Percentiles rank a stretch among this genome's conserved stretches.
phyloP scores from a whole-genome alignment of 2,888 invertebrate species.

The Tricholauxania praeusta region DNA sequence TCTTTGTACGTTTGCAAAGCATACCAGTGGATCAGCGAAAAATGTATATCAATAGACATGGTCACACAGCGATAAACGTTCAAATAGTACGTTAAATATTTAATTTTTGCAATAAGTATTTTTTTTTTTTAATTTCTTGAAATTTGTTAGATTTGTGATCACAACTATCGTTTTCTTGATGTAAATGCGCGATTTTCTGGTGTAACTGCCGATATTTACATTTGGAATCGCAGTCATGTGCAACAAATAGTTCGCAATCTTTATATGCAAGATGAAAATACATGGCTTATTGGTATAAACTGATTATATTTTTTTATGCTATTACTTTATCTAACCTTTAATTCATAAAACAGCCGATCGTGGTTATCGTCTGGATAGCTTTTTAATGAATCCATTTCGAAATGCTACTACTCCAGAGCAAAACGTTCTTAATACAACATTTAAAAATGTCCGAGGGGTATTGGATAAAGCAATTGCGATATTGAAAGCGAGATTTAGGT shows the following conservation, averaged over 20 bases:
- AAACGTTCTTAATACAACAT: slow-evolving; percentile 27
- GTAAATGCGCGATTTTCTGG: slow-evolving; percentile 42
- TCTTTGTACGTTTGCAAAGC: slow-evolving; percentile 30
- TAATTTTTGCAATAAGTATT: background rate
- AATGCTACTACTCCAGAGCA: slow-evolving; percentile 31
- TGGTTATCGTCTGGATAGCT: slow-evolving; percentile 38
- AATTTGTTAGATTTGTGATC: slow-evolving; percentile 42
- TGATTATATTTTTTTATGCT: background rate
- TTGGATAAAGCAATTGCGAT: slow-evolving; percentile 35
- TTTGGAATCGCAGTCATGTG: slow-evolving; percentile 44
- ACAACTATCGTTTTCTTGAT: slow-evolving; percentile 41
- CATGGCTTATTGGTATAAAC: slow-evolving; percentile 43
- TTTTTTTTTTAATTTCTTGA: slow-evolving; percentile 18
- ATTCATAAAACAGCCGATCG: slow-evolving; percentile 39
- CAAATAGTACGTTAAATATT: slow-evolving; percentile 40
- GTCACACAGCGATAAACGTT: slow-evolving; percentile 31
- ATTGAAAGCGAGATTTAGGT: slow-evolving; percentile 43
- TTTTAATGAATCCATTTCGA: slow-evolving; percentile 44
- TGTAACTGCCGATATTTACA: slow-evolving; percentile 17
- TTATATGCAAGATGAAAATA: slow-evolving; percentile 16
- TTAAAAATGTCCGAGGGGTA: slow-evolving; percentile 32
- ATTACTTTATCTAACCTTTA: background rate
- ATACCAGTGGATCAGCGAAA: background rate
- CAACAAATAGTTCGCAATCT: slow-evolving; percentile 33
- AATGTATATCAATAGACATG: slow-evolving; percentile 22